Conservation (phyloP, 2,888 invertebrate species). For the Hyles lineata region DNA sequence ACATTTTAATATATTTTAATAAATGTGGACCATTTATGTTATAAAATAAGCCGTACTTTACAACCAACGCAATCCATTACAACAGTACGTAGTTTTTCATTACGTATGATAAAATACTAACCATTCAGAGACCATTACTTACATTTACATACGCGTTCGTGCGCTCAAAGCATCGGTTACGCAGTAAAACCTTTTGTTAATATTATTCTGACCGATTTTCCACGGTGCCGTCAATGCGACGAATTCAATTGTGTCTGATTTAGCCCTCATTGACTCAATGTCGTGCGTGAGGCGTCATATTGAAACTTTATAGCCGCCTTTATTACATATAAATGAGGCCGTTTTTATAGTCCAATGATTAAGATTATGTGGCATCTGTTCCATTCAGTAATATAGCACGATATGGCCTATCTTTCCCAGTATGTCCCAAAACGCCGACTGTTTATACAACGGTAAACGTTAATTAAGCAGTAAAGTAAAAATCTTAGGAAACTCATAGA, state of each 20-base stretch:
- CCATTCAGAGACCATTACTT: conserved; percentile 25
- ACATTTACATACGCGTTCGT: conserved; percentile 33
- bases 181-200: conserved; percentile 59
- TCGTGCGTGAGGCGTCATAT: conserved; percentile 72
- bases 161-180: conserved; percentile 49
- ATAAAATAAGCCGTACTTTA: too few species aligned
- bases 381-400: conserved; percentile 56
- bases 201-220: conserved; percentile 76
- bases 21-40: too few species aligned
- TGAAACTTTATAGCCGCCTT: conserved; percentile 78
- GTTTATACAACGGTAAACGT: conserved; percentile 56
- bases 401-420: conserved; percentile 54
- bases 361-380: conserved; percentile 70
- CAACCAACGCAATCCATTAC: background rate
- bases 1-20: too few species aligned
- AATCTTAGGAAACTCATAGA: conserved; percentile 52
- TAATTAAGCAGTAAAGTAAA: conserved; percentile 64
- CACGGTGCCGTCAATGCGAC: conserved; percentile 70
- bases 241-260: conserved; percentile 77
- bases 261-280: conserved; percentile 72
- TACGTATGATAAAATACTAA: conserved; percentile 16
- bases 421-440: conserved; percentile 49
- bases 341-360: conserved; percentile 78
- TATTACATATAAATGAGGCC: conserved; percentile 80
- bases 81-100: background rate